Base-by-base conservation (phyloP, 2,797 vertebrate genomes). In the Rhinella marina region DNA sequence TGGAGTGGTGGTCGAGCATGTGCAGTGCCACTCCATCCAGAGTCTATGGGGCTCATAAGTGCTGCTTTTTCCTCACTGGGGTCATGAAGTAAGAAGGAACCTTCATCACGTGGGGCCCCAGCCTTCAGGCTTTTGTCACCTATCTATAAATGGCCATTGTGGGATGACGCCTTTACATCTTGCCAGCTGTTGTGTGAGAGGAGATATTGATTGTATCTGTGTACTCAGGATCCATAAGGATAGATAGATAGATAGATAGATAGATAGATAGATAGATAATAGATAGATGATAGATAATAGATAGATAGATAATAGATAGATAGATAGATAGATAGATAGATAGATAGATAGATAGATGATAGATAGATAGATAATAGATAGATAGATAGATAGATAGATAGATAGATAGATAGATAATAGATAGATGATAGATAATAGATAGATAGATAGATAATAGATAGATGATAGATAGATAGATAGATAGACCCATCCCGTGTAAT, bases 401-500 rank as follows among this genome's bases (percentile, higher is more conserved):
- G n/a, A 78, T 77, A 54, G 41, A 75, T 75, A 75, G 19, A 75
- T 50, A 50, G 29, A 66, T 75, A 50, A 23, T 19, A 50, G 72
- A 50, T 41, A 76, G 5, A 12, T 5, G n/a, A 66, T 66, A 27
- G 75, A 54, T 77, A 25, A n/a, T 52, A 77, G 75, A 77, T 76
- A 76, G 72, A 52, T 50, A 52, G 72, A 76, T 52, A 52, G 73
- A 50, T n/a, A 76, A 0, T 19, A 64, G 79, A 81, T 64, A 57
- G 56, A 57, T 57, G 56, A 57, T 57, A 66, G 7, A 66, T 48
- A 66, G 80, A 82, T 64, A 25, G 80, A 81, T 81, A 81, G 78
- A 61, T 61, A 73, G 32, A 19, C 23, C 56, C 32, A 16, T 54
- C 23, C 61, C 7, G 1, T 52, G 23, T n/a, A 23, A 21, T 12